Evolutionary conservation across 1,140 invertebrate species (phyloP), one percentile per base, ranked within the genome.

Genomic region (Macrocentrus cingulum): DNA sequence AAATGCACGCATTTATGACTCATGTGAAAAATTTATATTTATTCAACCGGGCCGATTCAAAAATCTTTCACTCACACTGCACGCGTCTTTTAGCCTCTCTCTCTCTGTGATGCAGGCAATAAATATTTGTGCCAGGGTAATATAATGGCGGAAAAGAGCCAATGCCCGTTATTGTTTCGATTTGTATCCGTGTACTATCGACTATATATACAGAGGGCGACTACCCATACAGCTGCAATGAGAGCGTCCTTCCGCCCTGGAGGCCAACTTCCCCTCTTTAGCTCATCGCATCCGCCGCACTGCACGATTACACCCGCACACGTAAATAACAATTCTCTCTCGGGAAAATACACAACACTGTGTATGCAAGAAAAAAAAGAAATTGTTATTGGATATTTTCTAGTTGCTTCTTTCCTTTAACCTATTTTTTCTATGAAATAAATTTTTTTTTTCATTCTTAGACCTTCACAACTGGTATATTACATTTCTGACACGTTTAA

Each of bases 251-350:
- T 56, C 32, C 54, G 54, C 20, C 54, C 13, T 13, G 32, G 42
- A 23, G 54, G 19, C 25, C 25, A 29, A 29, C 25, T 29, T 29
- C 9, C 25, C 25, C 25, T 29, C 25, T 29, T 29, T 29, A 29
- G 4, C 25, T 29, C 25, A 29, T 29, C 4, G 25, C 36, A 39
- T n/a, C 13, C 13, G 11, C 8, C 36, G 7, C 45, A 2, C 45
- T 49, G 8, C 8, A 29, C 2, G n/a, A 41, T 52, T 41, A 23
- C 18, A 39, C 20, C 15, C 36, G 25, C 11, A 29, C 18, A 6
- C 22, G 55, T 50, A 57, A 57, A 57, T 57, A 57, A 57, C 48
- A 23, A 39, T 29, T 19, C 15, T 16, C 46, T n/a, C 4, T 22
- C 19, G 13, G 11, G 18, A 8, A 20, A 13, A 29, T 5, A 56